Evolutionary conservation across 2,113 vertebrate species (phyloP).

Genomic region (Vombatus ursinus): DNA sequence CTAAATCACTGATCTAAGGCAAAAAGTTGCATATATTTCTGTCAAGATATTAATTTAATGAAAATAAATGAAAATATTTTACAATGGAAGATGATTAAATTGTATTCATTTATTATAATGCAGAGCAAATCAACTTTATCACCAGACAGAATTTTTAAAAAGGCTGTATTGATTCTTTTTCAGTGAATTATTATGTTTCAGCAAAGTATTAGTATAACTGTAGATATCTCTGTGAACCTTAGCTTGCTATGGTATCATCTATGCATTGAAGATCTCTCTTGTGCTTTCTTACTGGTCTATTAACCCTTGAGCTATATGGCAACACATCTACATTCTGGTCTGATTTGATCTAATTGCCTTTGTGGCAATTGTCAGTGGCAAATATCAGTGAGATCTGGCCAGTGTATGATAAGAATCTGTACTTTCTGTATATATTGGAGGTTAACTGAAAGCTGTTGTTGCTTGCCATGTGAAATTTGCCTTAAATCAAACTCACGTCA

Average conservation of each 20-base stretch:
- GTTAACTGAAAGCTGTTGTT: neutral
- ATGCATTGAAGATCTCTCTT: neutral
- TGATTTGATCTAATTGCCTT: neutral
- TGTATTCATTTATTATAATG: neutral
- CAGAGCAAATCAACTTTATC: neutral
- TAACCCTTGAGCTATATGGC: neutral
- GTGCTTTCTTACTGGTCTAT: neutral
- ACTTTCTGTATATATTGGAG: neutral
- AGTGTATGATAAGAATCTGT: neutral
- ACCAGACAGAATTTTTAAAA: neutral
- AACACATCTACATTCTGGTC: neutral
- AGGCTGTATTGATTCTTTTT: neutral
- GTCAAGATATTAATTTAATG: neutral
- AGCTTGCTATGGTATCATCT: too few species aligned
- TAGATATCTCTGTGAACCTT: neutral
- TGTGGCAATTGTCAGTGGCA: too few species aligned
- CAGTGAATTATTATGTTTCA: neutral
- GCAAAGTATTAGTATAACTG: neutral
- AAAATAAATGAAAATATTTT: constrained; percentile 18
- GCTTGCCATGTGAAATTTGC: neutral
- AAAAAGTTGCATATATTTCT: neutral
- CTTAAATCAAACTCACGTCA: neutral
- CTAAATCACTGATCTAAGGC: neutral
- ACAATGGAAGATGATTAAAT: neutral
- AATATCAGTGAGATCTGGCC: neutral